phyloP scores from a whole-genome alignment of 2,113 vertebrate genomes.

The Solenodon paradoxus region DNA sequence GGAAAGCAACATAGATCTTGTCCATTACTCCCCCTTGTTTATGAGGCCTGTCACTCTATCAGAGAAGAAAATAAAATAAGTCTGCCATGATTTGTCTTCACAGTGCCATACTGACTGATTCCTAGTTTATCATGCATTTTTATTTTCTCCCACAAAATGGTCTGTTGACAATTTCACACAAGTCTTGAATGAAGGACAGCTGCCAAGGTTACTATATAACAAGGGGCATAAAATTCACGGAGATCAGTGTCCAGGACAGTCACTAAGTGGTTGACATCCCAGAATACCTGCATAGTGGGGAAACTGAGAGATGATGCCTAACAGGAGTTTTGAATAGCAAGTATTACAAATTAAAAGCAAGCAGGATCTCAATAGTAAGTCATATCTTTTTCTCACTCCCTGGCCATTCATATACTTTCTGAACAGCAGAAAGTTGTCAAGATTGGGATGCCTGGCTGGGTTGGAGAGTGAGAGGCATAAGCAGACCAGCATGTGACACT shows the following conservation, averaged over 20 bases:
- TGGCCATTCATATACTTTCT: not conserved
- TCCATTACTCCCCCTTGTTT: conserved; percentile 41
- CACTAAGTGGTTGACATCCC: not conserved
- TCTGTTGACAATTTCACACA: not conserved
- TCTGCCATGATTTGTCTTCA: conserved; percentile 56
- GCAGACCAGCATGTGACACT: not conserved
- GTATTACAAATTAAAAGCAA: not conserved
- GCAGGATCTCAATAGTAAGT: not conserved
- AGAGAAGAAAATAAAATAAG: conserved; percentile 53
- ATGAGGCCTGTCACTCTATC: conserved; percentile 57
- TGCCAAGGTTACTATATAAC: not conserved
- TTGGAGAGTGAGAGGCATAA: not conserved
- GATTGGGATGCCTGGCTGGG: not conserved
- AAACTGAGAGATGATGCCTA: not conserved
- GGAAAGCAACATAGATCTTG: conserved; percentile 38
- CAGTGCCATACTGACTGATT: not conserved
- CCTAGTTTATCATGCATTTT: not conserved
- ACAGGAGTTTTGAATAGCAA: not conserved
- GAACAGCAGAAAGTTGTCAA: not conserved
- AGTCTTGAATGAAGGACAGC: not conserved
- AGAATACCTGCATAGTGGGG: not conserved
- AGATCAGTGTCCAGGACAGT: not conserved
- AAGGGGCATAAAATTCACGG: not conserved
- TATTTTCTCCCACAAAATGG: not conserved
- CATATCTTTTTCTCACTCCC: not conserved